Base-by-base conservation (phyloP, 2,797 vertebrate species). In the Nannoperca obscura region DNA sequence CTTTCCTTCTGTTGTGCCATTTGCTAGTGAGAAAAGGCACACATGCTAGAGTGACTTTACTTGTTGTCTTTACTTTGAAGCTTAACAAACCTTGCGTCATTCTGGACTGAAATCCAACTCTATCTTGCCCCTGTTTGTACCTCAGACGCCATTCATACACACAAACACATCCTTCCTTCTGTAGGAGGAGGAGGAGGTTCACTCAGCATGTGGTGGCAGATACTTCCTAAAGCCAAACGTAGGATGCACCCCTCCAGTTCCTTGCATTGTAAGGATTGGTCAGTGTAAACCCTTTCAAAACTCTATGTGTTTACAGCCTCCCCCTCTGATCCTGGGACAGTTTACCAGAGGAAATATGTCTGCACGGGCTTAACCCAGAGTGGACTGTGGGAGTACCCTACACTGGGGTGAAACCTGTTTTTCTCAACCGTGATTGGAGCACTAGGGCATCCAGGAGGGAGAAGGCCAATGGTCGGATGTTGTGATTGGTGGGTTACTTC, bases 321-420 rank as follows among this genome's bases (percentile, higher is more conserved):
- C 77, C 63, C 62, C 80, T 88, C 89, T 84, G 88, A 88, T 89
- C 77, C 80, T 24, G 44, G 81, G 80, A 86, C 74, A 82, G 80
- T 94, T 94, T 93, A 93, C 11, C 44, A 94, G 91, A 74, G 83
- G 85, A 91, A 89, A 88, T 84, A 66, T 74, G 83, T 88, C 81
- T 69, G 57, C 88, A 79, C 40, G 42, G 74, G 67, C 79, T 80
- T 76, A 78, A 74, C 81, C 64, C 71, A 73, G 55, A 78, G 67
- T 85, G 61, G 79, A 64, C 84, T 66, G 78, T 87, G 69, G 90
- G 88, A 92, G 86, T 88, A 89, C 85, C 57, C 38, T 58, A 42
- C 59, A n/a, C 68, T 62, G 49, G 71, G 19, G 20, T 27, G 71
- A 78, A 71, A 74, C 54, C 69, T 80, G 67, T 71, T 82, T 87